Base-by-base conservation (phyloP, 2,888 invertebrate genomes). In the Galeopsomyia nigrocyanea region DNA sequence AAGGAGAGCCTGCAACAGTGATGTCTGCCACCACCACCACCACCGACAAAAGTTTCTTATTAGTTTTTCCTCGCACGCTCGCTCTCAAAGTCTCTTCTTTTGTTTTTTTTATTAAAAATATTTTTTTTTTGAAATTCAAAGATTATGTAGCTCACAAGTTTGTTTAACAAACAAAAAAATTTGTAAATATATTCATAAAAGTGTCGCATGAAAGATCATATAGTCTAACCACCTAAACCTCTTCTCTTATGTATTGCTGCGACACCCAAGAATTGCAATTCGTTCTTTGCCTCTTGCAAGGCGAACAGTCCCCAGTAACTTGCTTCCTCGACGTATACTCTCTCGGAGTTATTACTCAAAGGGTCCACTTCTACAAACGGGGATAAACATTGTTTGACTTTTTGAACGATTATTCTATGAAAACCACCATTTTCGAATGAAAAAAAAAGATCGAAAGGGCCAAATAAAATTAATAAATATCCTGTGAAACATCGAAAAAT, bases 1-100 rank as follows among this genome's bases (percentile, higher is more conserved):
- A 90, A 74, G 91, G 90, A 71, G 91, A 91, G 68, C 90, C 90
- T 83, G 87, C 89, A 71, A 85, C 84, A 80, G 85, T 85, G 79
- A 86, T 85, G 79, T 86, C 86, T 86, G 67, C n/a, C n/a, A n/a
- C n/a, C 60, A 72, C 62, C 68, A 65, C 26, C 26, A 26, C 2
- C 5, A 26, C 26, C 39, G 39, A 7, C 39, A 39, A 39, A 39
- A 39, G 39, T 39, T 39, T 39, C 7, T 39, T 39, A 39, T 39
- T 39, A 39, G 39, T 39, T 39, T 49, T 58, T 26, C 26, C 46
- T 51, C 6, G 39, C 26, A 47, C 65, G 77, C 67, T 14, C 31
- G 19, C 22, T 22, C 39, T 26, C 55, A 26, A 19, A 7, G 55
- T 31, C 3, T 31, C 7, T 31, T 31, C 7, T 31, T 31, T 31